Percentiles rank a stretch among this genome's conserved stretches.
These are phyloP conservation scores for Bombyx mandarina DNA, from an alignment of 1,140 invertebrate genomes.

Conservation along the genomic window DNA sequence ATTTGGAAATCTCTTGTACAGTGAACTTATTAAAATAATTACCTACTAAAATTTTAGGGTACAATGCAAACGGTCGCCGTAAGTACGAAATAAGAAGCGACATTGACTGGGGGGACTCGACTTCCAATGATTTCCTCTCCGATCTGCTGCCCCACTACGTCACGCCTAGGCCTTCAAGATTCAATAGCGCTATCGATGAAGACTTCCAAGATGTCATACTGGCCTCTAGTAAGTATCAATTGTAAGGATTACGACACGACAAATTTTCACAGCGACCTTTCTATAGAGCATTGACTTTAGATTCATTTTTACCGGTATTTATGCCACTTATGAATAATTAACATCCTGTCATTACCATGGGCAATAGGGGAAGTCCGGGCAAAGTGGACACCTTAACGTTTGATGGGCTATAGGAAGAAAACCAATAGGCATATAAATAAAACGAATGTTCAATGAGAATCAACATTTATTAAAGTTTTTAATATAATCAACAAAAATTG, in stretches of 20 bases:
- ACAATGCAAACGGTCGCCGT: conserved; percentile 31
- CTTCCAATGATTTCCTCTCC: conserved; percentile 48
- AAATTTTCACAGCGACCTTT: too few relatives aligned
- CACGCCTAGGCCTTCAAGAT: conserved; percentile 42
- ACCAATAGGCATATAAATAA: too few relatives aligned
- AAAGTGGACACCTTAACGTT: too few relatives aligned
- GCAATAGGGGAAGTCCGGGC: too few relatives aligned
- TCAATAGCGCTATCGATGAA: conserved; percentile 34
- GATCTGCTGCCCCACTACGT: conserved; percentile 60
- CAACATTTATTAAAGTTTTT: too few relatives aligned
- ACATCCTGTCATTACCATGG: too few relatives aligned
- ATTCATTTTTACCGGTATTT: too few relatives aligned
- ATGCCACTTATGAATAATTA: too few relatives aligned
- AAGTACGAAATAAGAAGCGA: conserved; percentile 28
- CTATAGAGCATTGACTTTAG: too few relatives aligned
- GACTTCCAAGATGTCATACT: conserved; percentile 58
- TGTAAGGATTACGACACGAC: neutral
- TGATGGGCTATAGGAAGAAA: too few relatives aligned
- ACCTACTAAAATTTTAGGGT: conserved; percentile 18
- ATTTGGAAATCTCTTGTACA: neutral
- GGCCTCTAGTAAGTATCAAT: conserved; percentile 38
- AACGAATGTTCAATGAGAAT: too few relatives aligned
- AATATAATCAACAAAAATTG: too few relatives aligned
- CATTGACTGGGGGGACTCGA: conserved; percentile 41
- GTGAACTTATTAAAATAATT: neutral